phyloP scores from a whole-genome alignment of 2,888 invertebrate genomes.

The Hololepta plana region DNA sequence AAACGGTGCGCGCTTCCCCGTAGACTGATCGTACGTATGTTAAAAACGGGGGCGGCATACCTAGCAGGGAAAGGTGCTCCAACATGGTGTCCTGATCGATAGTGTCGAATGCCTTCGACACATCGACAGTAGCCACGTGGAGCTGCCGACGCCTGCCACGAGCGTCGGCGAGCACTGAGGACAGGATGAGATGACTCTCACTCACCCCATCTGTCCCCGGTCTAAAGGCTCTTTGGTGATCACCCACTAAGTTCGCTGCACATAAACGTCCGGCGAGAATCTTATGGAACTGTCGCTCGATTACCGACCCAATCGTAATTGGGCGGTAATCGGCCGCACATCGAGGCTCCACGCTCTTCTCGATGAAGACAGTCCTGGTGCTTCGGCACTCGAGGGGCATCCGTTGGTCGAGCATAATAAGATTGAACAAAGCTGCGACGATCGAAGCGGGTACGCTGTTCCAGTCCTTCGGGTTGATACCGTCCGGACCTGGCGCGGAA shows the following conservation, averaged over 20 bases:
- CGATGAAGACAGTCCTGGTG: slow-evolving; percentile 12
- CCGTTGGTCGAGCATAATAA: slow-evolving; percentile 8
- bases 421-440: slow-evolving; percentile 7
- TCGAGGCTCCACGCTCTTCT: slow-evolving; percentile 11
- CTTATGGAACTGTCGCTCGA: slow-evolving; percentile 14
- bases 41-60: no score
- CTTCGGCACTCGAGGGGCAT: no score
- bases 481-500: slow-evolving; percentile 14
- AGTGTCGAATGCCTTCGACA: slow-evolving; percentile 8
- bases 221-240: slow-evolving; percentile 11
- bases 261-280: slow-evolving; percentile 10
- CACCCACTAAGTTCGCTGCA: no score
- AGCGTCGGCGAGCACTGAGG: slow-evolving; percentile 12
- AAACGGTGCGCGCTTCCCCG: no score
- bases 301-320: slow-evolving; percentile 14
- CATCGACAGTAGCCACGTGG: slow-evolving; percentile 12
- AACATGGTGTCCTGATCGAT: slow-evolving; percentile 11
- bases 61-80: no score
- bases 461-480: slow-evolving; percentile 11
- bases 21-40: no score
- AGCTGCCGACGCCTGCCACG: background rate
- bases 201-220: slow-evolving; percentile 16
- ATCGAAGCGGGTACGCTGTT: slow-evolving; percentile 8
- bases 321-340: slow-evolving; percentile 14
- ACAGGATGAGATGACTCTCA: slow-evolving; percentile 13